phyloP scores from a whole-genome alignment of 2,113 vertebrate species.

The Notiomystis cincta region DNA sequence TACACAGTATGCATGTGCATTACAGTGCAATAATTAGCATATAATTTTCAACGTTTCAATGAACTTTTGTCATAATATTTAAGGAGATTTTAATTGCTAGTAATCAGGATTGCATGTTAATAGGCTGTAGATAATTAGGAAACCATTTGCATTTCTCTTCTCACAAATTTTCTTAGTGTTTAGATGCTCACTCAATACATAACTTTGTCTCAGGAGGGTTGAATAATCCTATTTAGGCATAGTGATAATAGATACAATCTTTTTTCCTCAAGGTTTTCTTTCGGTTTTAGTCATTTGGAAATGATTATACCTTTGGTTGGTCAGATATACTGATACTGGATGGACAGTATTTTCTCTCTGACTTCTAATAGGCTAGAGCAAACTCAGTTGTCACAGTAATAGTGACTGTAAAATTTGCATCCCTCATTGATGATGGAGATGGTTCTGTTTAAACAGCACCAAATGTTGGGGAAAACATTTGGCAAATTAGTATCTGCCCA shows the following conservation, averaged over 20 bases:
- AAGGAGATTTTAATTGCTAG: conserved; percentile 90
- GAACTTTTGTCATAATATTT: conserved; percentile 86
- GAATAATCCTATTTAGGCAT: conserved; percentile 75
- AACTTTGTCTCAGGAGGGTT: conserved; percentile 77
- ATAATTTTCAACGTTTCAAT: conserved; percentile 80
- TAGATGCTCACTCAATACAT: conserved; percentile 74
- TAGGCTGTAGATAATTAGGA: conserved; percentile 88
- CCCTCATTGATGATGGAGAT: background rate
- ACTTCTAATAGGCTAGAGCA: conserved; percentile 2
- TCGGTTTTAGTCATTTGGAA: conserved; percentile 60
- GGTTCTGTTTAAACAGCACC: background rate
- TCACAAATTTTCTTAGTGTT: conserved; percentile 77
- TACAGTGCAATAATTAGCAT: conserved; percentile 79
- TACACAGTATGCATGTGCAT: conserved; percentile 65
- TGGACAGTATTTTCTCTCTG: conserved; percentile 42
- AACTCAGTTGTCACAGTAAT: background rate
- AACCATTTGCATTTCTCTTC: conserved; percentile 87
- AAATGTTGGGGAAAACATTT: background rate
- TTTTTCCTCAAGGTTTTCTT: conserved; percentile 15
- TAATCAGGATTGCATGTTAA: conserved; percentile 87
- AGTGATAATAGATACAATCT: conserved; percentile 66
- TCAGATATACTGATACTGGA: conserved; percentile 51
- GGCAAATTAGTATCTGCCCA: background rate
- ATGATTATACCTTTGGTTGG: conserved; percentile 67
- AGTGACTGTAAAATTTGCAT: conserved; percentile 24